Conservation (phyloP, 2,113 vertebrate genomes). For the Fukomys damarensis region DNA sequence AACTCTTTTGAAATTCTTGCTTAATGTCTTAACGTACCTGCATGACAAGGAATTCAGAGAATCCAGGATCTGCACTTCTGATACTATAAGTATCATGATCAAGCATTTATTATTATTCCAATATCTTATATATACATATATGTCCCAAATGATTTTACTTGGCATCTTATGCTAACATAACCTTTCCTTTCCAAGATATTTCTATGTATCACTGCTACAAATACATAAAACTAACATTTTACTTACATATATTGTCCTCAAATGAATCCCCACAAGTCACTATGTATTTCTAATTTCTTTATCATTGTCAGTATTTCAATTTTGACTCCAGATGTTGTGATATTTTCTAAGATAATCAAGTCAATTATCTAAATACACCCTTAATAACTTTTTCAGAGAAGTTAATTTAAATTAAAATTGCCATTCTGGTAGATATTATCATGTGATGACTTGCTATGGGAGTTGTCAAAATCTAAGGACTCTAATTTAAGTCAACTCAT, state of each 20-base stretch:
- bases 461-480: constrained; percentile 2
- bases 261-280: background rate
- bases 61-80: background rate
- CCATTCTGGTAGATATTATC: constrained; percentile 47
- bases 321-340: background rate
- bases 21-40: no score
- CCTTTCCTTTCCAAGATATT: background rate
- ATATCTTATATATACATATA: background rate
- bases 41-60: no score
- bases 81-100: background rate
- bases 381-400: constrained; percentile 19
- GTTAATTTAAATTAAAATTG: constrained; percentile 27
- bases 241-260: background rate
- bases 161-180: background rate
- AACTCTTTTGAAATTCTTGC: no score
- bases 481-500: constrained; percentile 25
- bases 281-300: constrained; percentile 38
- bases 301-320: background rate
- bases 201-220: background rate
- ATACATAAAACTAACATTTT: background rate
- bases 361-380: background rate
- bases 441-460: background rate
- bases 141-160: background rate
- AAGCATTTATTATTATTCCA: background rate
- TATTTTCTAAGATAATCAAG: background rate